These are phyloP conservation scores for Panagrolaimus sp. DNA, from an alignment of 1,140 invertebrate genomes.

Conservation along the genomic window DNA sequence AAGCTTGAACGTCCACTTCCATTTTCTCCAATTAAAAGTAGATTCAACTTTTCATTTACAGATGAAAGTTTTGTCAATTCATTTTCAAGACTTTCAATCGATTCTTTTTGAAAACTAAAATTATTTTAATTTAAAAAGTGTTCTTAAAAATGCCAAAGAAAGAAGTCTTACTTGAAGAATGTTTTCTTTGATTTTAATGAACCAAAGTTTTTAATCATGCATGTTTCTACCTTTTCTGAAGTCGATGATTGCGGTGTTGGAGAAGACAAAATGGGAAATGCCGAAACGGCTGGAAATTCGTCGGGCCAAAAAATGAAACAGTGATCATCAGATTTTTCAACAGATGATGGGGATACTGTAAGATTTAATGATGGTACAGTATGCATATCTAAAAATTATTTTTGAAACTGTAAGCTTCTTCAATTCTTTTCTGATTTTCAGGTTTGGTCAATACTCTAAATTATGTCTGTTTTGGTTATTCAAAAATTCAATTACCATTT, in stretches of 20 bases:
- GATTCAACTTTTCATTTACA: background rate
- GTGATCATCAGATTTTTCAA: background rate
- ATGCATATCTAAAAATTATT: no score
- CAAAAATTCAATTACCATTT: no score
- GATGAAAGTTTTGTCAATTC: background rate
- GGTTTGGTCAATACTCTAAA: no score
- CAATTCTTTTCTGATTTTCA: no score
- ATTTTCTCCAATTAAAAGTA: background rate
- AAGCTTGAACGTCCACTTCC: background rate
- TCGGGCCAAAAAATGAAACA: conserved; percentile 2
- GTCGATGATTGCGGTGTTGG: background rate
- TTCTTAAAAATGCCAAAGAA: background rate
- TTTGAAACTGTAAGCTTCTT: no score
- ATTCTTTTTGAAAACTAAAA: background rate
- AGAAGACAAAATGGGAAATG: background rate
- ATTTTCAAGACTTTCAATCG: background rate
- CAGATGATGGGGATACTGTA: no score
- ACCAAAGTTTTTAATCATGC: background rate
- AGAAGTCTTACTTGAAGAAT: background rate
- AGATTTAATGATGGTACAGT: no score
- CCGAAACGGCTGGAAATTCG: background rate
- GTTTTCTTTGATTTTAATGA: background rate
- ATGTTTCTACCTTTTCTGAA: background rate
- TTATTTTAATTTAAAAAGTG: conserved; percentile 6
- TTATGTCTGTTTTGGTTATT: no score